Evolutionary conservation across 2,888 invertebrate genomes (phyloP).

Genomic region (Cataglyphis cursor): DNA sequence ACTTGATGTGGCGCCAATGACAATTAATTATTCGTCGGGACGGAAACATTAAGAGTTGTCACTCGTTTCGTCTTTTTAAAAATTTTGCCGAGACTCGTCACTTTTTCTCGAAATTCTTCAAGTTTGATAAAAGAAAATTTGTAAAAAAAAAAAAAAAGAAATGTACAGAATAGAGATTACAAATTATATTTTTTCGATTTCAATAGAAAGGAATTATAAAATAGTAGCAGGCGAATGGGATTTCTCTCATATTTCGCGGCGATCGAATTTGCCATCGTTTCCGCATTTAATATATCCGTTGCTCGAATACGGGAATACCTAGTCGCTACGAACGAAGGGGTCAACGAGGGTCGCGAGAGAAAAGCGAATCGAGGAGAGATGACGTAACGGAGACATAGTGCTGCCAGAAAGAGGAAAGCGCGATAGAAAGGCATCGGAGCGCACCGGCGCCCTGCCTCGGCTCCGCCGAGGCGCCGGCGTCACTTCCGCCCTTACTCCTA

Average conservation of each 20-base stretch:
- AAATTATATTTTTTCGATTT: background rate
- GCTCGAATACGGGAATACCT: constrained; percentile 30
- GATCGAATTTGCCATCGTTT: constrained; percentile 33
- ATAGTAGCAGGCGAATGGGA: background rate
- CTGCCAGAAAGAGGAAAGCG: constrained; percentile 78
- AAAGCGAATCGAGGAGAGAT: constrained; percentile 81
- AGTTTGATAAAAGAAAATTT: background rate
- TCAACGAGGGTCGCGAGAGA: constrained; percentile 69
- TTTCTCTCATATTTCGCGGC: constrained; percentile 5
- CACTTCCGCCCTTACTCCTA: constrained; percentile 83
- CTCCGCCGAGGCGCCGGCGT: constrained; percentile 87
- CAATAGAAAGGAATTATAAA: background rate
- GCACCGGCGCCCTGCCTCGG: constrained; percentile 85
- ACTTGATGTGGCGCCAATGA: constrained; percentile 56
- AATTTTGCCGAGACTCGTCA: background rate
- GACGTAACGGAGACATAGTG: constrained; percentile 86
- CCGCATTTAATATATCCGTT: constrained; percentile 34
- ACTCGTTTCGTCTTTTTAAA: background rate
- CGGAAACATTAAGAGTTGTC: background rate
- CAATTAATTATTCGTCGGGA: constrained; percentile 47
- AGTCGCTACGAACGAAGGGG: constrained; percentile 11
- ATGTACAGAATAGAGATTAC: background rate
- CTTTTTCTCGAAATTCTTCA: background rate
- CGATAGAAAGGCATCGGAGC: constrained; percentile 85
- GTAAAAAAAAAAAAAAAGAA: background rate